Conservation (phyloP, 2,113 vertebrate genomes). For the Nothoprocta pentlandii region DNA sequence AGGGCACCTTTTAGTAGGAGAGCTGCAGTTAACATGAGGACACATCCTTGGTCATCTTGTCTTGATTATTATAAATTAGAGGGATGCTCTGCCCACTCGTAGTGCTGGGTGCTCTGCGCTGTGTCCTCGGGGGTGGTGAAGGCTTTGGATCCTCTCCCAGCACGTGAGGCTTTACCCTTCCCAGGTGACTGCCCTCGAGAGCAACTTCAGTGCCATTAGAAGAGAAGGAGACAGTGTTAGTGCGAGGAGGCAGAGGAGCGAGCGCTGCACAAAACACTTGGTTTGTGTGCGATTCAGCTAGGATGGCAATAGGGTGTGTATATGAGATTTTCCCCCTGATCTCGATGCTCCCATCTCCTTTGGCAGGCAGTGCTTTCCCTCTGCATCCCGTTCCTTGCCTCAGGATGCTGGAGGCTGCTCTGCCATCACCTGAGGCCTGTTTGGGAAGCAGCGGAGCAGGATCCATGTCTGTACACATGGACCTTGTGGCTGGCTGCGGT, state of each 20-base stretch:
- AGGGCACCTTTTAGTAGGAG: slow-evolving; percentile 28
- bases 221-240: not conserved
- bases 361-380: accelerated
- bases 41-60: not conserved
- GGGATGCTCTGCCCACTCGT: not conserved
- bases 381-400: not conserved
- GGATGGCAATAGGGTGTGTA: not conserved
- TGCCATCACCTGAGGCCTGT: not conserved
- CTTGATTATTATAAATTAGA: slow-evolving; percentile 26
- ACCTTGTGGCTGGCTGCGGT: not conserved
- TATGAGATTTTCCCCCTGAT: not conserved
- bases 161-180: accelerated
- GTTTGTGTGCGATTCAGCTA: not conserved
- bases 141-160: not conserved
- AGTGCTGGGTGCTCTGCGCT: not conserved
- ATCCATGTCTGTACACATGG: not conserved
- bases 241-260: not conserved
- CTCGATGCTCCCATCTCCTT: not conserved
- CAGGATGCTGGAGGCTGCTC: not conserved
- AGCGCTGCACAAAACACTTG: not conserved
- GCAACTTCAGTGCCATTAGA: not conserved
- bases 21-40: slow-evolving; percentile 25
- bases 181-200: accelerated
- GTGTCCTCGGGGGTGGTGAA: not conserved
- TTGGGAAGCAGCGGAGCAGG: not conserved